Evolutionary conservation across 2,113 vertebrate species (phyloP).

Genomic region (Dissostichus mawsoni): DNA sequence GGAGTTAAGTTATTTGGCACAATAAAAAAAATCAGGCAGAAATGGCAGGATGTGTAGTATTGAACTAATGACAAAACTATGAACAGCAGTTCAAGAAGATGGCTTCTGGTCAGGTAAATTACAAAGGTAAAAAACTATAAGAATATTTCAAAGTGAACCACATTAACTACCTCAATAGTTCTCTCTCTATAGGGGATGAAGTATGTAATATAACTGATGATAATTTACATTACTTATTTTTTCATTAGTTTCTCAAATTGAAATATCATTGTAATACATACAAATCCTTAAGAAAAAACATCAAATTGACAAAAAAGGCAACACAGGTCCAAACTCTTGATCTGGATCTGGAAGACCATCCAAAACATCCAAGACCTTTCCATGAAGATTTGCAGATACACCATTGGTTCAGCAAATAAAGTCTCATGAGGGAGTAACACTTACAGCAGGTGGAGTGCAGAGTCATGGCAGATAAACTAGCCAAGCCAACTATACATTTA

Average conservation of each 20-base stretch:
- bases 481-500: not conserved
- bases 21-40: not conserved
- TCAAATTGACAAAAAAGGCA: too few species aligned
- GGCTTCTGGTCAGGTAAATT: not conserved
- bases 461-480: not conserved
- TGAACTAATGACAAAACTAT: not conserved
- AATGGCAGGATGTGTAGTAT: not conserved
- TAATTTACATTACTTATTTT: not conserved
- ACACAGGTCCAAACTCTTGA: too few species aligned
- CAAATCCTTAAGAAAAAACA: too few species aligned
- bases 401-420: too few species aligned
- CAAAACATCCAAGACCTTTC: too few species aligned
- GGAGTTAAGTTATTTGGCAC: not conserved
- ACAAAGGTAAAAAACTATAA: not conserved
- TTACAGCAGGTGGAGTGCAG: too few species aligned
- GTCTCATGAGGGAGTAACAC: too few species aligned
- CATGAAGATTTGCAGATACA: too few species aligned
- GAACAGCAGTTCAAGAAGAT: conserved; percentile 6
- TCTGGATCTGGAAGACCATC: too few species aligned
- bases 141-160: not conserved
- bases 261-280: not conserved
- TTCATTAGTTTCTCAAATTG: not conserved
- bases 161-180: not conserved
- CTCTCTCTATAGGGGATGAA: not conserved
- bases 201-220: not conserved